Evolutionary conservation across 1,140 invertebrate species (phyloP).

Genomic region (Trichonephila clavata): DNA sequence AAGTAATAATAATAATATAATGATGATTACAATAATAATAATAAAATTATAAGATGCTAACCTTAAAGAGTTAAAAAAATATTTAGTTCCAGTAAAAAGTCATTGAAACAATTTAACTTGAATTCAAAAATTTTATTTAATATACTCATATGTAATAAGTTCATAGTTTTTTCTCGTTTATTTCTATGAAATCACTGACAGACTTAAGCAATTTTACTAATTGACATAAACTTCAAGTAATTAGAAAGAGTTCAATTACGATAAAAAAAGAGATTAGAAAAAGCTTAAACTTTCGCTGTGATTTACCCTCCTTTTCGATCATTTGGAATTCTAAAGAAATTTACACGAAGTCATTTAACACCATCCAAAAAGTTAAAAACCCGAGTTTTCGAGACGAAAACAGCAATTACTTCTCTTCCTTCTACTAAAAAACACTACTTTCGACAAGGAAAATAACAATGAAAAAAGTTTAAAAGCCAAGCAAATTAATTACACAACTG

Average conservation of each 20-base stretch:
- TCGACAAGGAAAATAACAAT: slow-evolving; percentile 42
- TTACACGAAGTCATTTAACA: slow-evolving; percentile 70
- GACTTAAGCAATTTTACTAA: background rate
- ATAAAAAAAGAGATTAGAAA: background rate
- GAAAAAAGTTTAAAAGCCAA: slow-evolving; percentile 56
- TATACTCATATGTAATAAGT: too few species aligned
- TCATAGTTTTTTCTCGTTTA: background rate
- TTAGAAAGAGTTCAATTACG: slow-evolving; percentile 1
- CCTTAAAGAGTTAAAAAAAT: too few species aligned
- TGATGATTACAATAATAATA: too few species aligned
- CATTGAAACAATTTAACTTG: too few species aligned
- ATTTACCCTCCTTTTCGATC: slow-evolving; percentile 34
- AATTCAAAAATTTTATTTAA: too few species aligned
- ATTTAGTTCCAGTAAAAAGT: too few species aligned
- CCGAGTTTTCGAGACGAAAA: slow-evolving; percentile 63
- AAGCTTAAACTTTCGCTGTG: background rate
- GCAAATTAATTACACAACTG: slow-evolving; percentile 77
- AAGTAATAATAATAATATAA: too few species aligned
- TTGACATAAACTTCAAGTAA: background rate
- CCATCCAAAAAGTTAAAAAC: slow-evolving; percentile 68
- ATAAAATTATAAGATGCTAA: too few species aligned
- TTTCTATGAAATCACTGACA: background rate
- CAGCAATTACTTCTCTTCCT: slow-evolving; percentile 73
- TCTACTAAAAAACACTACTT: slow-evolving; percentile 43
- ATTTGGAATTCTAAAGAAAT: slow-evolving; percentile 45